Base-by-base conservation (phyloP, 2,113 vertebrate species). In the Salvator merianae region DNA sequence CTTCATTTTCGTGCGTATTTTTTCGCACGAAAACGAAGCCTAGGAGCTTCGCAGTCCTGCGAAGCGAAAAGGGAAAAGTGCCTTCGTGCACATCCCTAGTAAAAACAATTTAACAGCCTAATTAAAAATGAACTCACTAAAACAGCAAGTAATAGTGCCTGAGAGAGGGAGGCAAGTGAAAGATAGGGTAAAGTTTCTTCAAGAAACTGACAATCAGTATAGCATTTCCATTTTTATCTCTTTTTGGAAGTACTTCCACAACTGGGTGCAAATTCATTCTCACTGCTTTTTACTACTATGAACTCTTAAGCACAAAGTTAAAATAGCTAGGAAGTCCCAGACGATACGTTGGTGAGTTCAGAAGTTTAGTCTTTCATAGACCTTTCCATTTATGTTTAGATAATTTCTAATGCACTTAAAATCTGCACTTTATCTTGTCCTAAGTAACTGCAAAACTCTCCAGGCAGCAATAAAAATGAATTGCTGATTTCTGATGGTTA, bases 361-460 rank as follows among this genome's bases (percentile, higher is more conserved):
- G 43, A 72, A 40, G 43, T 63, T 65, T 74, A 78, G 62, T 47
- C 2, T 78, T 66, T 87, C 78, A 88, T 34, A 85, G 77, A 62
- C 34, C 79, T 30, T 10, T 7, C 22, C 0, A 1, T 68, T 89
- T 16, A 79, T 83, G 50, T 87, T 80, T 85, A 77, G 87, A 36
- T 87, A 88, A 36, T 82, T 74, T 68, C 22, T 62, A 80, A n/a
- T 88, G 53, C 83, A 72, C 1, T 88, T 79, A 90, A 89, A 7
- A 22, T 75, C 9, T 47, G 66, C 77, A 88, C 30, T 77, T 84
- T 77, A 77, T 38, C 63, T 36, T 38, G 20, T 16, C 53, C 63
- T 77, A 77, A 77, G 43, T 43, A 66, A 77, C 32, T 55, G 9
- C 38, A 65, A 55, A 68, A 55, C 14, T 34, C 74, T 84, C 63